These are phyloP conservation scores for Chironomus tepperi DNA, from an alignment of 1,140 invertebrate genomes.

Conservation along the genomic window DNA sequence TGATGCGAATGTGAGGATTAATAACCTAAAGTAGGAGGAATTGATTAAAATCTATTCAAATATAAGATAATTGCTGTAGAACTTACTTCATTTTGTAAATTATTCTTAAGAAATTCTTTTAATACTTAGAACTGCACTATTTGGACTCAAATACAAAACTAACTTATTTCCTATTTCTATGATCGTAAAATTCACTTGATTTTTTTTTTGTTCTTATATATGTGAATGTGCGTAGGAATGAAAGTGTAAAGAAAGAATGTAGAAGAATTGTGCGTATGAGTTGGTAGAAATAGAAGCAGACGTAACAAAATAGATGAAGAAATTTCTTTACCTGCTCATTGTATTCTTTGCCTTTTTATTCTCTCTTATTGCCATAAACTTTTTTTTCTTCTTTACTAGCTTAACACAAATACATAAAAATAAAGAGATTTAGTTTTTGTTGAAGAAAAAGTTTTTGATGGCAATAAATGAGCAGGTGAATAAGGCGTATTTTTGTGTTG, in stretches of 20 bases:
- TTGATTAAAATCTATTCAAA: not conserved
- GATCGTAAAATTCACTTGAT: too few species aligned
- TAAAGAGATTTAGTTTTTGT: too few species aligned
- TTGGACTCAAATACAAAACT: not conserved
- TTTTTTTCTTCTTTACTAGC: too few species aligned
- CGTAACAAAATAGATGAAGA: not conserved
- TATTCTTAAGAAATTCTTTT: not conserved
- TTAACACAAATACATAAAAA: too few species aligned
- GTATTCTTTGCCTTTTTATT: too few species aligned
- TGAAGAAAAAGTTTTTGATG: too few species aligned
- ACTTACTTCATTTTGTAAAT: constrained; percentile 18
- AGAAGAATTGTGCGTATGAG: constrained; percentile 1
- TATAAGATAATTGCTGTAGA: not conserved
- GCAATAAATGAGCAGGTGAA: too few species aligned
- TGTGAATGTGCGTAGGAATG: not conserved
- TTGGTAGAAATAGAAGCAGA: constrained; percentile 14
- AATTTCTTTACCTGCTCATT: not conserved
- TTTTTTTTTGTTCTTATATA: too few species aligned
- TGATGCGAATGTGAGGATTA: not conserved
- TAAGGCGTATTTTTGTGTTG: too few species aligned
- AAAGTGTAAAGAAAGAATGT: not conserved
- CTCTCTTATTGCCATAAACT: too few species aligned
- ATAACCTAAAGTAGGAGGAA: not conserved
- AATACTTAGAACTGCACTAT: not conserved
- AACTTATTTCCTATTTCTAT: not conserved